Evolutionary conservation across 2,113 vertebrate species (phyloP), one percentile per base, ranked within the genome.

Genomic region (Melanostigma gelatinosum): DNA sequence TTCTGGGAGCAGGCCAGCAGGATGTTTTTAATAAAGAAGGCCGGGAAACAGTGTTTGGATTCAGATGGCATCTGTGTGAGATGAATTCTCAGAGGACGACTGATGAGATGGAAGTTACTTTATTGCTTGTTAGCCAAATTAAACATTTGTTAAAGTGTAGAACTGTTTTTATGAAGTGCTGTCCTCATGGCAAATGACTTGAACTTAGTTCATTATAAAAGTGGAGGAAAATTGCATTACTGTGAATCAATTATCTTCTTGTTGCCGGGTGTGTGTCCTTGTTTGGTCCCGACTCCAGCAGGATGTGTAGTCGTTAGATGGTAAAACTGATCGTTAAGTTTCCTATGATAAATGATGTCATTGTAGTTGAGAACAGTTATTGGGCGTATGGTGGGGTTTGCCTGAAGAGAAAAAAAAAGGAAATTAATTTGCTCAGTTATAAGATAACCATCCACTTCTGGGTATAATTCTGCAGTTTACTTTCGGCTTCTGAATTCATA

Each of bases 71-170:
- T 83, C 22, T 48, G 72, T 42, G 40, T 38, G 69, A 62, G 62
- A 61, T 75, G 72, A 86, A 84, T 88, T 83, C 80, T 86, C 83
- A 69, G 60, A 44, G 73, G 83, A 15, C 22, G 20, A 15, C 68
- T 52, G 84, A 72, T 57, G 58, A 80, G 22, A 62, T 46, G 63
- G 54, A 74, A 81, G 54, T 27, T 71, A 63, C 32, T 83, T 85
- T 44, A 77, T 82, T 22, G 9, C 63, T 70, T 38, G 72, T 70
- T 72, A 38, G 70, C n/a, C 24, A 75, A 86, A 78, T 83, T 75
- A 84, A 78, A 78, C 20, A 75, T 22, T 36, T 32, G 15, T 34
- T 52, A 24, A 75, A 61, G 82, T 34, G 55, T 13, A 69, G 29
- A 76, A 65, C 27, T 73, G 66, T 55, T 44, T 55, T 55, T 66